Evolutionary conservation across 2,113 vertebrate species (phyloP).

Genomic region (Nipponia nippon): DNA sequence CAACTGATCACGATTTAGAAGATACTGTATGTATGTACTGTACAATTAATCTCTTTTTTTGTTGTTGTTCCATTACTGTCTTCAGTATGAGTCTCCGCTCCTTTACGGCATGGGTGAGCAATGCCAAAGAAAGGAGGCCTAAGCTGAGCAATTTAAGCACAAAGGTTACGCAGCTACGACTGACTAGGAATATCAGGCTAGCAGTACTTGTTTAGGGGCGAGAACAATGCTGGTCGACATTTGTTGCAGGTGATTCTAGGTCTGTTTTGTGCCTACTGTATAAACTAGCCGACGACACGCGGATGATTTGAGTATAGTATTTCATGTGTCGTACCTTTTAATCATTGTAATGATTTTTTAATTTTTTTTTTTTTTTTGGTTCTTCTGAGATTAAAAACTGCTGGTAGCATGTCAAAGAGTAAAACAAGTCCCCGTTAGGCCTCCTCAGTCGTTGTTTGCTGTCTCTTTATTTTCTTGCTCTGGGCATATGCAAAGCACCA

Average conservation of each 20-base stretch:
- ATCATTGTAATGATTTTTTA: neutral
- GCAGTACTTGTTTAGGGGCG: neutral
- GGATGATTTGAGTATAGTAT: slow-evolving; percentile 10
- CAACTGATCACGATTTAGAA: slow-evolving; percentile 88
- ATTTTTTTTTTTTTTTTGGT: neutral
- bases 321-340: slow-evolving; percentile 24
- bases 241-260: slow-evolving; percentile 10
- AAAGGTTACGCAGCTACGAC: slow-evolving; percentile 11
- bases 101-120: slow-evolving; percentile 18
- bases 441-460: neutral
- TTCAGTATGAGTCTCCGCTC: slow-evolving; percentile 24
- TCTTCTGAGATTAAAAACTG: slow-evolving; percentile 35
- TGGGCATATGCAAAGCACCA: neutral
- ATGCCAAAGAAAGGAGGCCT: slow-evolving; percentile 46
- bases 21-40: slow-evolving; percentile 75
- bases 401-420: slow-evolving; percentile 40
- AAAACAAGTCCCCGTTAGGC: slow-evolving; percentile 39
- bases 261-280: slow-evolving; percentile 44
- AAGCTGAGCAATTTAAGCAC: slow-evolving; percentile 62
- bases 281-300: neutral
- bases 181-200: slow-evolving; percentile 27
- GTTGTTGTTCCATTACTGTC: slow-evolving; percentile 11
- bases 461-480: slow-evolving; percentile 42
- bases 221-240: neutral
- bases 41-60: slow-evolving; percentile 57